phyloP scores from a whole-genome alignment of 2,797 vertebrate species.

The Spheniscus humboldti region DNA sequence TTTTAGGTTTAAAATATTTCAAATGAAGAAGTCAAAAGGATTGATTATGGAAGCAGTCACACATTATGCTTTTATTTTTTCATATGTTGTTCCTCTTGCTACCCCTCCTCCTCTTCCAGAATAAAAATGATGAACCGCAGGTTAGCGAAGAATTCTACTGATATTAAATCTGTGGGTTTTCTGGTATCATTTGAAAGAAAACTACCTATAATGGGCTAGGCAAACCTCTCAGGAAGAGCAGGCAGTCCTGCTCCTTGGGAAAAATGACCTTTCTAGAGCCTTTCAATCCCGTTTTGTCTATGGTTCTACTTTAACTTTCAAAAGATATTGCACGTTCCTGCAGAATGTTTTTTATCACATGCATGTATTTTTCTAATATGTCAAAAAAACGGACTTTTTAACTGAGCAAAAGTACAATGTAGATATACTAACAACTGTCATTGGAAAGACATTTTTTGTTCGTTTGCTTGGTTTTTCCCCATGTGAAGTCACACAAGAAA shows the following conservation, averaged over 20 bases:
- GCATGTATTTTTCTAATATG: neutral
- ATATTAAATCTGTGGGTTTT: neutral
- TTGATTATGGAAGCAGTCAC: neutral
- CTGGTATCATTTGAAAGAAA: neutral
- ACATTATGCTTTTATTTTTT: neutral
- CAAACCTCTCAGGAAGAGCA: neutral
- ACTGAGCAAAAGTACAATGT: neutral
- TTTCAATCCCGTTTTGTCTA: neutral
- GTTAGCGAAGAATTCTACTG: neutral
- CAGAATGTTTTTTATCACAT: neutral
- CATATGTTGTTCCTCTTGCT: neutral
- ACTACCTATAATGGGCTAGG: neutral
- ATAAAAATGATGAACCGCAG: neutral
- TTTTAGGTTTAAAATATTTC: neutral
- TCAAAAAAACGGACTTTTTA: neutral
- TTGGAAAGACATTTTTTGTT: neutral
- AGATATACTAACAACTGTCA: neutral
- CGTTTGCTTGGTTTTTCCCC: neutral
- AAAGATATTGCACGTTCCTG: neutral
- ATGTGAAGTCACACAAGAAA: conserved; percentile 30
- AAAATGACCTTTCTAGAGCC: neutral
- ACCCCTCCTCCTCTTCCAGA: neutral
- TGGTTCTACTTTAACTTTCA: neutral
- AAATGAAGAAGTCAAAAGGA: neutral
- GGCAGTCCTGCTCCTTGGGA: neutral